A percentile compares a stretch with the other conserved stretches of the same genome.
These are phyloP conservation scores for Machaerirhynchus nigripectus DNA, from an alignment of 2,113 vertebrate genomes.

Conservation along the genomic window DNA sequence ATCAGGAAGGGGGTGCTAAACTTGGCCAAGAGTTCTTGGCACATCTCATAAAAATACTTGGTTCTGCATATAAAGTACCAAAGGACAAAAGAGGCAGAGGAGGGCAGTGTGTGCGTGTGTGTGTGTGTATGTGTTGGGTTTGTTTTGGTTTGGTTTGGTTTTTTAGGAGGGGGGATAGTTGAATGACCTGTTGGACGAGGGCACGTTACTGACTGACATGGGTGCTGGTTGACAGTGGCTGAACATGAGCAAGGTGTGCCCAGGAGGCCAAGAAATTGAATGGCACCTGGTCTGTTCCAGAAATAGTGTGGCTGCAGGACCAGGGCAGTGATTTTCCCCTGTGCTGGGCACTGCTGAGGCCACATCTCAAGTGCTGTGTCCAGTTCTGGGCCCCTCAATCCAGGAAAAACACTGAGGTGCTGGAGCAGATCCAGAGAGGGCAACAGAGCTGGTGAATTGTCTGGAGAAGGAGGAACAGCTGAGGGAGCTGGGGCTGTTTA, in stretches of 20 bases:
- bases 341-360: neutral
- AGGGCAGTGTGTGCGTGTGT: neutral
- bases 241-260: neutral
- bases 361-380: neutral
- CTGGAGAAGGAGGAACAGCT: neutral
- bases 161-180: neutral
- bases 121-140: neutral
- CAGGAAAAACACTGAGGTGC: neutral
- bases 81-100: neutral
- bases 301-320: neutral
- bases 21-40: neutral
- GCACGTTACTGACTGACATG: neutral
- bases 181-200: neutral
- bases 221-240: neutral
- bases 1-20: accelerated
- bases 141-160: neutral
- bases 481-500: neutral
- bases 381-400: neutral
- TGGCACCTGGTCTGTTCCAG: neutral
- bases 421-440: neutral
- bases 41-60: neutral
- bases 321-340: neutral
- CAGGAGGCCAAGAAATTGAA: neutral
- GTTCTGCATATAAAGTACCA: neutral
- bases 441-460: neutral